Base-by-base conservation (phyloP, 1,140 invertebrate genomes). In the Brachionus plicatilis region DNA sequence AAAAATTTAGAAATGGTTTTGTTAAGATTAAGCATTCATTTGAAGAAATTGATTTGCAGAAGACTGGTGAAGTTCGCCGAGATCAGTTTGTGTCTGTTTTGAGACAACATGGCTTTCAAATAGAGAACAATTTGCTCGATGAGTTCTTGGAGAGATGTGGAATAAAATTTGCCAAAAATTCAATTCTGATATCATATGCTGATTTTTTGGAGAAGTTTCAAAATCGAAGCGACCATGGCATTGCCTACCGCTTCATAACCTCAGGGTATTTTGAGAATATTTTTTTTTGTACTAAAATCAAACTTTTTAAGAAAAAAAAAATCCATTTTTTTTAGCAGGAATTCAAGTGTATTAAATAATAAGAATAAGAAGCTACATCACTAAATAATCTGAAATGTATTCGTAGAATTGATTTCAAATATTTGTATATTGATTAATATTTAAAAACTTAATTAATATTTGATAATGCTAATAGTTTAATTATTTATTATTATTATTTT, bases 1-100 rank as follows among this genome's bases (percentile, higher is more conserved):
- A 88, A 60, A 89, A 89, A 85, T 90, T 90, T 86, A 85, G 89
- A 53, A 88, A 89, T 85, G 89, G 89, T 12, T 90, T 89, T 85
- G 82, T 85, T 11, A 85, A 85, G 29, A 89, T 90, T 87, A 87
- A 88, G 53, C 86, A 87, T 33, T 85, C 85, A n/a, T 90, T 90
- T 85, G 87, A 90, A 86, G 85, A 86, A 3, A 86, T 86, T 75
- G 89, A 90, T 85, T 33, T 86, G 1, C 86, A 88, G 76, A 87
- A 86, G 50, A 87, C 85, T 2, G 89, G 89, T 79, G 68, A 86
- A 33, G 88, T 90, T 78, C 29, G 80, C 50, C n/a, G 85, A 65
- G 45, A 43, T 47, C 41, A 80, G 70, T 83, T 85, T 83, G 8
- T 84, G 1, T 33, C 66, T 37, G 88, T 89, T 17, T 79, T 90